Percentiles rank a stretch among this genome's conserved stretches.
Evolutionary conservation across 1,140 invertebrate genomes (phyloP).

Genomic region (Drosophila elegans): DNA sequence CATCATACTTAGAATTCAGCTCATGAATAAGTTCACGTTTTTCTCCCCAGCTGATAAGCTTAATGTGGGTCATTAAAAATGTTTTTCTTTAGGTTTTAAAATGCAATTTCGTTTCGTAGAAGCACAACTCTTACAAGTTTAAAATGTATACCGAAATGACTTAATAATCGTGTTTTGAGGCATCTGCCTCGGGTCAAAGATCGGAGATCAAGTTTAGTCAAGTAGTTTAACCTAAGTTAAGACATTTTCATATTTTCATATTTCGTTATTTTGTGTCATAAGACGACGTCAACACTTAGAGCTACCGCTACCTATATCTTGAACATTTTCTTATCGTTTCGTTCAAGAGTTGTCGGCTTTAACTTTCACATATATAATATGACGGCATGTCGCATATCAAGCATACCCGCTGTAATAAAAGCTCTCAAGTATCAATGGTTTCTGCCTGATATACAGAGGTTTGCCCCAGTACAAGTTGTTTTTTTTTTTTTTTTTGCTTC

Average conservation of each 20-base stretch:
- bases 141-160: constrained; percentile 18
- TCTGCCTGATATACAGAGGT: constrained; percentile 19
- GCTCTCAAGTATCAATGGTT: constrained; percentile 47
- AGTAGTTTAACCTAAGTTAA: constrained; percentile 10
- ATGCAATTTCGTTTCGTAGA: constrained; percentile 55
- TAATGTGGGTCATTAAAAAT: constrained; percentile 73
- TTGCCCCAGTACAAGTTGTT: not conserved
- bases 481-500: constrained; percentile 2
- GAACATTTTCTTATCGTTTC: constrained; percentile 37
- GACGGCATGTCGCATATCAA: constrained; percentile 15
- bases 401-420: constrained; percentile 44
- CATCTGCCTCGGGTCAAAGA: constrained; percentile 24
- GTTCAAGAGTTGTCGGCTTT: constrained; percentile 19
- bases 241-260: constrained; percentile 8
- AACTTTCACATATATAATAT: constrained; percentile 32
- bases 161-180: constrained; percentile 33
- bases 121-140: constrained; percentile 3
- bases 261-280: not conserved
- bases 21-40: constrained; percentile 67
- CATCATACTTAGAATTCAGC: constrained; percentile 43
- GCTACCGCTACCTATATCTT: constrained; percentile 4
- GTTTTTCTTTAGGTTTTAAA: constrained; percentile 40
- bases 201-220: constrained; percentile 17
- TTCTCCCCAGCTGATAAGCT: constrained; percentile 54
- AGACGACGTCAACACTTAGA: not conserved